Evolutionary conservation across 2,797 vertebrate genomes (phyloP).

Genomic region (Darevskia nairensis): DNA sequence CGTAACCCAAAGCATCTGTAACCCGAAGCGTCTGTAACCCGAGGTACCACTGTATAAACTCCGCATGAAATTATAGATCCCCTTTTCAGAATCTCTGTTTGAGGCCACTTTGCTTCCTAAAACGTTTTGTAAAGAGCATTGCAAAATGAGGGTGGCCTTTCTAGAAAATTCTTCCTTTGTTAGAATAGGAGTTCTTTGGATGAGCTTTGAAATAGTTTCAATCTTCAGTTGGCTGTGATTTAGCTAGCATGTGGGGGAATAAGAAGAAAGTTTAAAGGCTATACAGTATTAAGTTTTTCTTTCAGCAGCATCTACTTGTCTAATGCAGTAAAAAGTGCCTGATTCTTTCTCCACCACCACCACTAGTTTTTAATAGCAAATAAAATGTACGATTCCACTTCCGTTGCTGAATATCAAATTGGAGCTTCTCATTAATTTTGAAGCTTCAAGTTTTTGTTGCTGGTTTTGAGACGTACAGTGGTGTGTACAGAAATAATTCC

Average conservation of each 20-base stretch:
- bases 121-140: background rate
- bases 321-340: background rate
- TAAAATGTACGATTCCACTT: background rate
- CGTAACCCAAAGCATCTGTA: too few species aligned
- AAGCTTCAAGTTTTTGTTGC: background rate
- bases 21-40: too few species aligned
- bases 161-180: conserved; percentile 4
- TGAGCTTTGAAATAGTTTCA: background rate
- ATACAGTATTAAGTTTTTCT: background rate
- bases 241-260: conserved; percentile 11
- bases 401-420: background rate
- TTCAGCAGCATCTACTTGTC: background rate
- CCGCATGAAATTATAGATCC: background rate
- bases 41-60: background rate
- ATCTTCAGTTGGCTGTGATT: background rate
- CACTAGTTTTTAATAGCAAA: background rate
- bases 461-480: background rate
- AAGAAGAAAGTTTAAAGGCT: background rate
- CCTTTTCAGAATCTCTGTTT: background rate
- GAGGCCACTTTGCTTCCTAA: background rate
- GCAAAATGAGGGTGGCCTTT: background rate
- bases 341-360: background rate
- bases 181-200: background rate
- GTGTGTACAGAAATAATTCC: background rate
- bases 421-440: background rate